phyloP scores from a whole-genome alignment of 2,888 invertebrate species.

The Dryocosmus kuriphilus region DNA sequence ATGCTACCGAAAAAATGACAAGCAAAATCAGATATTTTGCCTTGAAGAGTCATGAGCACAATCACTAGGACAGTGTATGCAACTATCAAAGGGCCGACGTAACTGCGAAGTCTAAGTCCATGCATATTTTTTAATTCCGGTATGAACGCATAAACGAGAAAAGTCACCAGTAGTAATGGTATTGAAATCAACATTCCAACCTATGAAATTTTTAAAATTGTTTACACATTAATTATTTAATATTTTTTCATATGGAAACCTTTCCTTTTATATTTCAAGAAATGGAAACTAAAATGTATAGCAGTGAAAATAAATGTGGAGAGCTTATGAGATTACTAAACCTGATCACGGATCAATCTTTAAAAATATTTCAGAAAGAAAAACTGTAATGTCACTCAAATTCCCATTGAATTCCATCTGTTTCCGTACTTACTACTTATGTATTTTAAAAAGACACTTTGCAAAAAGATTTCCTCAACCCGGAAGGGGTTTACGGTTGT shows the following conservation, averaged over 20 bases:
- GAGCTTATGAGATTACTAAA: background rate
- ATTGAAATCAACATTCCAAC: constrained; percentile 63
- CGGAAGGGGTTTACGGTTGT: too few relatives aligned
- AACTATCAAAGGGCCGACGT: constrained; percentile 64
- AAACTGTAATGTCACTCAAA: too few relatives aligned
- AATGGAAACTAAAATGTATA: background rate
- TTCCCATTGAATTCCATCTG: too few relatives aligned
- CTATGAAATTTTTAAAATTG: background rate
- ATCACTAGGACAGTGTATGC: constrained; percentile 65
- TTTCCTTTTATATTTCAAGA: background rate
- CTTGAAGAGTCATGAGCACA: constrained; percentile 55
- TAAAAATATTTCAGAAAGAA: too few relatives aligned
- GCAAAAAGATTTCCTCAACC: too few relatives aligned
- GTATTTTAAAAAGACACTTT: too few relatives aligned
- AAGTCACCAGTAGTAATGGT: constrained; percentile 66
- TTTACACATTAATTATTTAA: background rate
- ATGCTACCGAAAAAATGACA: background rate
- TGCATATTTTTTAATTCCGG: constrained; percentile 71
- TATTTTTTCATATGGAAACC: background rate
- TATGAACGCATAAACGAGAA: constrained; percentile 67
- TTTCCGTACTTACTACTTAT: too few relatives aligned
- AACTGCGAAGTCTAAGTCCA: constrained; percentile 67
- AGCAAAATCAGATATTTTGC: background rate
- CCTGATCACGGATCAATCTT: too few relatives aligned
- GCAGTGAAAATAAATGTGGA: background rate